Percentiles rank a stretch among this genome's conserved stretches.
Conservation (phyloP, 2,888 invertebrate species). For the Halictus ligatus region DNA sequence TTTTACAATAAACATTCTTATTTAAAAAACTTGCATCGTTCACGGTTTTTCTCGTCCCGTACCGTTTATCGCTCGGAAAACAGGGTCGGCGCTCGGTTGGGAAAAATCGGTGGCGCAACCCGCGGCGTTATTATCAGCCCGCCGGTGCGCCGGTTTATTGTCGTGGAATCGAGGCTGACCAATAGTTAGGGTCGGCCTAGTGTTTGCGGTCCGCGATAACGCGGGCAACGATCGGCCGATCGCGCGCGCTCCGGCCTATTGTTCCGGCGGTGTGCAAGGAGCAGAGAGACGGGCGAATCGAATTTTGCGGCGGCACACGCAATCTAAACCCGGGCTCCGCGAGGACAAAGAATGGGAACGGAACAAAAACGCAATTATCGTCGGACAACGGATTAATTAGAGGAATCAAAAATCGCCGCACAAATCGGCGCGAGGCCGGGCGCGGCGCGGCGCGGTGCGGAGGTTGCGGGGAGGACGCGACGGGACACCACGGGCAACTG, state of each 20-base stretch:
- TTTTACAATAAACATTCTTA: neutral
- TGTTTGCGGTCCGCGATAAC: conserved; percentile 52
- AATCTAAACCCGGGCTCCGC: conserved; percentile 29
- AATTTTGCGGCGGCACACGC: conserved; percentile 24
- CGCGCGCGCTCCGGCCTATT: conserved; percentile 25
- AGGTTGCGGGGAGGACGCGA: neutral
- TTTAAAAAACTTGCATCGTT: neutral
- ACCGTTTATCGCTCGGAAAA: neutral
- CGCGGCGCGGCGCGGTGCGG: too few species aligned
- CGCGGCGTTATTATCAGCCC: neutral
- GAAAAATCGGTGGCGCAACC: conserved; percentile 14
- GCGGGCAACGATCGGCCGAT: conserved; percentile 42
- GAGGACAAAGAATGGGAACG: conserved; percentile 48
- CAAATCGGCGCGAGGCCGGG: conserved; percentile 42
- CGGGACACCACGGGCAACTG: neutral
- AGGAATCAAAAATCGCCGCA: conserved; percentile 65
- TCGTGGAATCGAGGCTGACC: conserved; percentile 11
- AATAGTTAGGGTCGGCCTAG: conserved; percentile 10
- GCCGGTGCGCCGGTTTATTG: conserved; percentile 11
- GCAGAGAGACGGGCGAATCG: conserved; percentile 29
- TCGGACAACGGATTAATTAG: conserved; percentile 61
- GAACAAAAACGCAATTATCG: conserved; percentile 62
- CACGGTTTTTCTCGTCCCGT: neutral
- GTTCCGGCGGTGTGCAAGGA: conserved; percentile 16
- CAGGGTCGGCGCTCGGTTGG: neutral